Evolutionary conservation across 2,797 vertebrate genomes (phyloP), one percentile per base, ranked within the genome.

Genomic region (Argyrosomus regius): DNA sequence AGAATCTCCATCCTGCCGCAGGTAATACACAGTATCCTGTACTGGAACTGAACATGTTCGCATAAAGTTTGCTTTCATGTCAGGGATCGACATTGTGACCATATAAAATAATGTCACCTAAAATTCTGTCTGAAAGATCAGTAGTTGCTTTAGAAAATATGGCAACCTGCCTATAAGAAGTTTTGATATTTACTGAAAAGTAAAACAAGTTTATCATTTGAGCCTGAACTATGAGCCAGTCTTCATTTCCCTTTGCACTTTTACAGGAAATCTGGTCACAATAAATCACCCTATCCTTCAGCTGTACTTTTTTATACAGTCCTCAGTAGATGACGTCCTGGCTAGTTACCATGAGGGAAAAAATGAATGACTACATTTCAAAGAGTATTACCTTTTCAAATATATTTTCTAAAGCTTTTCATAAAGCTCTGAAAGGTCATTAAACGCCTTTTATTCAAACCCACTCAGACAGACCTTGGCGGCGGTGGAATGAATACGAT

Each of bases 1-100:
- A 96, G 97, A 63, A 98, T 99, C 95, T 99, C 98, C 92, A 99
- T 99, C 92, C 95, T 99, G 35, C 98, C 98, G 16, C 98, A 99
- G 97, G 98, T 99, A 92, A 72, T 12, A 3, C 24, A 35, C 67
- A 45, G 8, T 4, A 2, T 46, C n/a, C 57, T 1, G 0, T n/a
- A 46, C 63, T 63, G 58, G 10, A 45, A 45, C 7, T 1, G 22
- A 59, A 57, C 52, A 20, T 71, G 26, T 49, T 9, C n/a, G 6
- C n/a, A 46, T 35, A 7, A 56, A 56, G 9, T 41, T 16, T 41
- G 35, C 2, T 57, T 62, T 66, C 28, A 53, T 53, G 28, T 45
- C 24, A 52, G 8, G 6, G 60, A 22, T 50, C 0, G 1, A 13
- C 14, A 64, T 5, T 46, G 1, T 43, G 54, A 31, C 12, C 62